phyloP scores from a whole-genome alignment of 2,113 vertebrate species.

The Platysteira castanea region DNA sequence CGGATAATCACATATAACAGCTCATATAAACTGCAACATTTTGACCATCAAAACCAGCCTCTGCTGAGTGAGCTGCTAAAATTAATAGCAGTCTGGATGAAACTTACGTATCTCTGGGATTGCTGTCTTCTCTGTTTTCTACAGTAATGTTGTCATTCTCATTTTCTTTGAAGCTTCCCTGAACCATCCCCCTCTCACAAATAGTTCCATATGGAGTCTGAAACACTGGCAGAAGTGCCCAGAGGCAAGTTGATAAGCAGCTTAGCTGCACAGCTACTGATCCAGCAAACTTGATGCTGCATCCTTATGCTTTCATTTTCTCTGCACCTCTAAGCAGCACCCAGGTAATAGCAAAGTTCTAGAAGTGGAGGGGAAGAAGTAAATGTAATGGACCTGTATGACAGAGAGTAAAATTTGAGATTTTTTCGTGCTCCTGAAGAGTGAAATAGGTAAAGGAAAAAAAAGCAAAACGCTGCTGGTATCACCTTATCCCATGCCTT shows the following conservation, averaged over 20 bases:
- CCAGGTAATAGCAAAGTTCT: neutral
- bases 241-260: neutral
- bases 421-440: neutral
- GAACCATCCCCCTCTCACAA: conserved; percentile 17
- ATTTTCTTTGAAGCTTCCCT: conserved; percentile 47
- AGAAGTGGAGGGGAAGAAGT: neutral
- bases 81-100: neutral
- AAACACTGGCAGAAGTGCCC: neutral
- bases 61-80: neutral
- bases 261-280: neutral
- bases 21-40: neutral
- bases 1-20: neutral
- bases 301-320: neutral
- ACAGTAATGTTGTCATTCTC: conserved; percentile 32
- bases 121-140: conserved; percentile 29
- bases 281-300: neutral
- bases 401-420: neutral
- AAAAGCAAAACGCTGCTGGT: neutral
- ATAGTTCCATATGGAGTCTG: conserved; percentile 40
- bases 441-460: neutral
- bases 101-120: neutral
- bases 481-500: neutral
- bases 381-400: neutral
- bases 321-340: neutral
- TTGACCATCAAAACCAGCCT: neutral